Evolutionary conservation across 2,888 invertebrate species (phyloP).

Genomic region (Himalopsyche kuldschensis): DNA sequence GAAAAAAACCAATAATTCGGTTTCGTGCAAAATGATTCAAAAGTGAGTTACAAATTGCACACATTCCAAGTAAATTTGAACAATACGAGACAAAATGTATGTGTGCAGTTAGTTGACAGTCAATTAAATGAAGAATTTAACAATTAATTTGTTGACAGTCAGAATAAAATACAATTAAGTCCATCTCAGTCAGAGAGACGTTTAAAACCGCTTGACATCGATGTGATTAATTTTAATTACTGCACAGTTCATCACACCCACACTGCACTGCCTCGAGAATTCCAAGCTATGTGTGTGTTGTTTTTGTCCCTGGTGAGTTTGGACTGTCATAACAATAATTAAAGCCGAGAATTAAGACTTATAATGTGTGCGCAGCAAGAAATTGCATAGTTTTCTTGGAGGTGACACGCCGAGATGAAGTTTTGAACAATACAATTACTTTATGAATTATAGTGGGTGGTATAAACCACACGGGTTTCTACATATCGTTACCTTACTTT

Average conservation of each 20-base stretch:
- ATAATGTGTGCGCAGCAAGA: background rate
- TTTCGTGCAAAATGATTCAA: too few species aligned
- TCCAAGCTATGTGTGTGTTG: background rate
- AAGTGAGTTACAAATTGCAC: background rate
- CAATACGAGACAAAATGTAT: background rate
- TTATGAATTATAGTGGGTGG: too few species aligned
- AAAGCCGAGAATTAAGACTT: background rate
- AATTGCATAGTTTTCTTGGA: background rate
- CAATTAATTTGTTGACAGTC: background rate
- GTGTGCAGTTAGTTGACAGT: background rate
- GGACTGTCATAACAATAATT: background rate
- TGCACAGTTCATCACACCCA: conserved; percentile 25
- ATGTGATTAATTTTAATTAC: conserved; percentile 32
- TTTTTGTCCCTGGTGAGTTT: background rate
- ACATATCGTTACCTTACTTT: too few species aligned
- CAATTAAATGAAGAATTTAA: background rate
- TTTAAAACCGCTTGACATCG: conserved; percentile 27
- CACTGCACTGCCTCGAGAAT: background rate
- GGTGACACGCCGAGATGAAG: too few species aligned
- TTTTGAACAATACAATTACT: too few species aligned
- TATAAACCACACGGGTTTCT: too few species aligned
- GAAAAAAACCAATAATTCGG: too few species aligned
- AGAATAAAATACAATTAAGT: background rate
- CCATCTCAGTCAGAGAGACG: background rate
- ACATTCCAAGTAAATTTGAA: background rate